phyloP scores from a whole-genome alignment of 2,113 vertebrate species.

The Neogobius melanostomus region DNA sequence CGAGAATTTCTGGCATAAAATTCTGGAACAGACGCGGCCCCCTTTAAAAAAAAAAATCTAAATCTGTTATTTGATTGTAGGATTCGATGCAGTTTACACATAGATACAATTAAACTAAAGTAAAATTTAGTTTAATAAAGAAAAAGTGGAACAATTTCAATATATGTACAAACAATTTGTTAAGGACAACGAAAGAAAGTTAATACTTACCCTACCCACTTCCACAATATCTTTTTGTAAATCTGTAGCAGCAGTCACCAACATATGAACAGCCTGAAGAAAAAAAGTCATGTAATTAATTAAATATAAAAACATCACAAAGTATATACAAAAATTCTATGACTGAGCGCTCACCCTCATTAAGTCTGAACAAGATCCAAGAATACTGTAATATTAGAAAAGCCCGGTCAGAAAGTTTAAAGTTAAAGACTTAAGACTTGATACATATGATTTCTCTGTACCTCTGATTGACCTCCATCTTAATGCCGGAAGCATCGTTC shows the following conservation, averaged over 20 bases:
- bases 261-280: slow-evolving; percentile 84
- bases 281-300: background rate
- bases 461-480: slow-evolving; percentile 95
- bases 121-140: background rate
- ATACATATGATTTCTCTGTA: slow-evolving; percentile 54
- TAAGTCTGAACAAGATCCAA: slow-evolving; percentile 91
- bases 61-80: background rate
- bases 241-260: slow-evolving; percentile 89
- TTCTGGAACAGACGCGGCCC: slow-evolving; percentile 87
- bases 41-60: slow-evolving; percentile 67
- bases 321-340: background rate
- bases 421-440: background rate
- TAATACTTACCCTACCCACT: slow-evolving; percentile 85
- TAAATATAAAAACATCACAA: background rate
- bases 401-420: background rate
- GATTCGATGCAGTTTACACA: background rate
- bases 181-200: background rate
- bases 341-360: slow-evolving; percentile 77
- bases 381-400: slow-evolving; percentile 77
- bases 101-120: background rate
- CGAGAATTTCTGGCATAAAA: slow-evolving; percentile 97
- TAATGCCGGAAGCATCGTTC: slow-evolving; percentile 84
- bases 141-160: background rate
- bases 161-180: background rate
- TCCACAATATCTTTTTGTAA: slow-evolving; percentile 96